Percentiles rank a stretch among this genome's conserved stretches.
Evolutionary conservation across 2,113 vertebrate species (phyloP).

Genomic region (Rallus limicola): DNA sequence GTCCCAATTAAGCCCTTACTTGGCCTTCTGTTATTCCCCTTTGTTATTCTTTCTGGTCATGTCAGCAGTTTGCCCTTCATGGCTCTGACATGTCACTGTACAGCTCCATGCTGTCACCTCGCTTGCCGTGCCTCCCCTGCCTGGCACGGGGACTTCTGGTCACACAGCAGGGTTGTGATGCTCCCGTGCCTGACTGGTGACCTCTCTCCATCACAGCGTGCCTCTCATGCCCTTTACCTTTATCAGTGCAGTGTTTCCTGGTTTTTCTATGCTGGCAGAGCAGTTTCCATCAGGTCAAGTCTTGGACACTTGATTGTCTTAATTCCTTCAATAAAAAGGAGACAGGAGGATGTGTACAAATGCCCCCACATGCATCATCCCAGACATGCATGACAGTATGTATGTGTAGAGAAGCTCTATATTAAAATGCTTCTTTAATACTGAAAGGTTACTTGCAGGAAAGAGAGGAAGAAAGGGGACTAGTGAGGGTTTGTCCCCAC

Average conservation of each 20-base stretch:
- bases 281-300: not conserved
- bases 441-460: not conserved
- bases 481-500: not conserved
- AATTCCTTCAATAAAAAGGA: not conserved
- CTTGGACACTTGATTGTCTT: not conserved
- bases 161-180: accelerated
- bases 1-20: not conserved
- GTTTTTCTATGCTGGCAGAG: not conserved
- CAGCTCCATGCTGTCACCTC: too few relatives aligned
- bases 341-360: not conserved
- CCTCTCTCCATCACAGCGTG: accelerated
- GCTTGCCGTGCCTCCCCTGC: accelerated
- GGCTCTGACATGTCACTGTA: accelerated
- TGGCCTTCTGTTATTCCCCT: not conserved
- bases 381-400: not conserved
- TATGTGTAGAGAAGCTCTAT: not conserved
- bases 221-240: not conserved
- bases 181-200: accelerated
- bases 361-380: accelerated
- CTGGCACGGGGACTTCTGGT: accelerated
- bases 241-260: not conserved
- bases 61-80: not conserved
- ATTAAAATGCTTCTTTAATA: not conserved
- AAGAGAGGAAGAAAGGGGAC: not conserved
- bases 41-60: not conserved